Evolutionary conservation across 2,888 invertebrate genomes (phyloP), one percentile per base, ranked within the genome.

Genomic region (Lymantria monacha): DNA sequence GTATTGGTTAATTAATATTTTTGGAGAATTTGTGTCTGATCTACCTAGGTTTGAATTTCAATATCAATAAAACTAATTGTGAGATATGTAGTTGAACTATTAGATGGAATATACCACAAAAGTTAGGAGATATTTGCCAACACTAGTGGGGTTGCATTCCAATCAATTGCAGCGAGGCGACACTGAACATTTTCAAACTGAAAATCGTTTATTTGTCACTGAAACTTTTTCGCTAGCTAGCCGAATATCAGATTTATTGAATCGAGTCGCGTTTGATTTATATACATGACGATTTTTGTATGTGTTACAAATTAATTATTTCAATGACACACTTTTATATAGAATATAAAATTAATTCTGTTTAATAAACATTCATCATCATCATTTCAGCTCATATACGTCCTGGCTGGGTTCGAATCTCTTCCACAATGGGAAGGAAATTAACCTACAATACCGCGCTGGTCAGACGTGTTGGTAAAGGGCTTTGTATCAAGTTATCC

Each of bases 201-300:
- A 11, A 55, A 54, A 68, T 45, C 51, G 52, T 68, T 58, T 62
- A 60, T 65, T 62, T 62, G 44, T 49, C 40, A 41, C 49, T 51
- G 50, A 61, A 66, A 61, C 52, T 59, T 61, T 58, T 57, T 57
- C 55, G 48, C 61, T 48, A 49, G 49, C 53, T 55, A 46, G 43
- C 46, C 38, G 49, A 42, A 49, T 52, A 51, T 53, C 38, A 49
- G 48, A 51, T 69, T 66, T 59, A 61, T 49, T 60, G 62, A 66
- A 69, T 63, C 56, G 50, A 49, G 47, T 44, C 42, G 42, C 22
- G n/a, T 57, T 51, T 64, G 69, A 65, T 64, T 58, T 61, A 68
- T 61, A 13, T 36, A 15, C 47, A 46, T 46, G 43, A 50, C 51
- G 30, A 46, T 57, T 57, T 51, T 48, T 59, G 11, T 52, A 53